Evolutionary conservation across 2,888 invertebrate species (phyloP).

Genomic region (Apomyelois bistriatella): DNA sequence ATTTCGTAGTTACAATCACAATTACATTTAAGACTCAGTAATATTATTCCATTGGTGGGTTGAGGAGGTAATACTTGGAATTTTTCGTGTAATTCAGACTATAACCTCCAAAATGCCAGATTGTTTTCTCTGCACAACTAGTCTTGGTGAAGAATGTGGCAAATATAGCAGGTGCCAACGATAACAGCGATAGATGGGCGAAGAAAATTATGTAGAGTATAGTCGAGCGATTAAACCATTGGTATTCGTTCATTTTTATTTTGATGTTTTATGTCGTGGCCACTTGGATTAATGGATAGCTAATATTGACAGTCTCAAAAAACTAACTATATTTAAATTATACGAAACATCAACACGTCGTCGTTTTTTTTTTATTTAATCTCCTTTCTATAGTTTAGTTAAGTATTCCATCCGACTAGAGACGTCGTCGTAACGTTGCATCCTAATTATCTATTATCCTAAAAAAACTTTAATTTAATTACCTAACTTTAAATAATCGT

Average conservation of each 20-base stretch:
- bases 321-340: neutral
- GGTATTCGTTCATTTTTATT: neutral
- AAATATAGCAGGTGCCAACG: conserved; percentile 19
- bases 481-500: no score
- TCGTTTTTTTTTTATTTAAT: no score
- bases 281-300: neutral
- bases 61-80: neutral
- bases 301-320: neutral
- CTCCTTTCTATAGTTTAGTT: no score
- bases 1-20: neutral
- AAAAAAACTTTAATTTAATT: no score
- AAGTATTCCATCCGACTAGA: no score
- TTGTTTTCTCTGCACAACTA: conserved; percentile 17
- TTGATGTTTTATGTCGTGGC: neutral
- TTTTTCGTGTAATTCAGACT: neutral
- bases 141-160: conserved; percentile 16
- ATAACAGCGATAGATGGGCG: conserved; percentile 12
- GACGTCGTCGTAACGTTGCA: no score
- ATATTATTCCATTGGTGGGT: neutral
- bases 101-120: conserved; percentile 12
- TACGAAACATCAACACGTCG: no score
- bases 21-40: neutral
- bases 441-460: no score
- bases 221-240: conserved; percentile 14
- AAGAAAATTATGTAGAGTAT: conserved; percentile 17